Evolutionary conservation across 2,888 invertebrate genomes (phyloP), one percentile per base, ranked within the genome.

Genomic region (Euplagia quadripunctaria): DNA sequence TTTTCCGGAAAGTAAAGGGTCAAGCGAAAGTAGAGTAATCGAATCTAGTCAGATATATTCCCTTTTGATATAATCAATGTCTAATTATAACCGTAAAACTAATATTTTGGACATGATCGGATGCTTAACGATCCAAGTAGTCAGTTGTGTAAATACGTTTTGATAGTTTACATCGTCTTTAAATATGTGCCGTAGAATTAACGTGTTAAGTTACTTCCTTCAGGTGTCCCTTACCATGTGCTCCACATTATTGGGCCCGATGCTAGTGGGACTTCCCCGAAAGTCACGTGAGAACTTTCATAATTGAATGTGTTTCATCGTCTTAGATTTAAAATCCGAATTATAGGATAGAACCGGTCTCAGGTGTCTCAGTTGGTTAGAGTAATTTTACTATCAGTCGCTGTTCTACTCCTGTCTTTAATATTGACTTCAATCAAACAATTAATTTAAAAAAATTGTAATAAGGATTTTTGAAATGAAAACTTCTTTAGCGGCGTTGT

Each of bases 1-100:
- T 71, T 71, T 58, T 42, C 51, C 31, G 31, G 31, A 20, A 67
- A 67, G 51, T 67, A 67, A 41, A 46, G 43, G 14, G 0, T n/a
- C 3, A 12, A n/a, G 0, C 43, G 43, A 11, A n/a, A 64, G 43
- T 11, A 31, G 31, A 31, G 31, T 64, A 6, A n/a, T 20, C 43
- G 0, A n/a, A 42, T 64, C 43, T 64, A 43, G 43, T 9, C n/a
- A 64, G 64, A 46, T 5, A n/a, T 64, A 64, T n/a, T 64, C 11
- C 17, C n/a, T 6, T 55, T 55, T 55, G 55, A 17, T 17, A 55
- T 55, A 55, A 17, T 52, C 5, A 52, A 55, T 55, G n/a, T 55
- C n/a, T 55, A 55, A 55, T n/a, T 55, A 55, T 55, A 55, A n/a
- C n/a, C n/a, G n/a, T 31, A 31, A 31, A 31, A 31, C 31, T 31